Conservation (phyloP, 2,888 invertebrate genomes). For the Dione juno region DNA sequence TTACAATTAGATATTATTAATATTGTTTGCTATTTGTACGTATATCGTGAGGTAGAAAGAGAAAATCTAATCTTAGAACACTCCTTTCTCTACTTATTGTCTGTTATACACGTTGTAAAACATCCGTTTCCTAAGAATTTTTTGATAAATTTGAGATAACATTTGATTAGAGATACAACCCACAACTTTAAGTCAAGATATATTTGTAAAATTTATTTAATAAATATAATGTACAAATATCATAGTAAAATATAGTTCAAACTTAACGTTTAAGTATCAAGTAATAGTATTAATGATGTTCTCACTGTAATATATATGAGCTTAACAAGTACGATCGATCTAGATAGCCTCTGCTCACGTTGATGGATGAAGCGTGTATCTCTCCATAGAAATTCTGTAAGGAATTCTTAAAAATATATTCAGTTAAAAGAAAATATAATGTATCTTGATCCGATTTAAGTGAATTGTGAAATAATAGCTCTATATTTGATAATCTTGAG, state of each 20-base stretch:
- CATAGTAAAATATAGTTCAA: background rate
- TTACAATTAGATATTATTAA: too few species aligned
- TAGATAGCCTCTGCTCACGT: conserved; percentile 40
- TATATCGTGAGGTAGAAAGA: too few species aligned
- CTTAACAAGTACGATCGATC: conserved; percentile 42
- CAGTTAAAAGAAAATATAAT: conserved; percentile 6
- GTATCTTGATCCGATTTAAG: background rate
- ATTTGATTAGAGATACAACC: too few species aligned
- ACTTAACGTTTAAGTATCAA: conserved; percentile 16
- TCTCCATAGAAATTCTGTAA: conserved; percentile 31
- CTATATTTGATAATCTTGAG: conserved; percentile 4
- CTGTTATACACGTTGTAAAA: too few species aligned
- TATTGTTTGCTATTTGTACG: too few species aligned
- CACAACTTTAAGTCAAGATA: too few species aligned
- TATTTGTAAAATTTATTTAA: too few species aligned
- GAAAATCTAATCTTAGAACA: too few species aligned
- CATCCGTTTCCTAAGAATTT: too few species aligned
- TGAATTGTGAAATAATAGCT: background rate
- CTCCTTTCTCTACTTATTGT: too few species aligned
- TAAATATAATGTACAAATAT: background rate
- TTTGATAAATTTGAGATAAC: too few species aligned
- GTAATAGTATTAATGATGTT: conserved; percentile 33
- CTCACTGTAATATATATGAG: conserved; percentile 39
- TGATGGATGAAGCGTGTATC: conserved; percentile 45
- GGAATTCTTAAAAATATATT: conserved; percentile 38